Base-by-base conservation (phyloP, 2,888 invertebrate genomes). In the Aquatica leii region DNA sequence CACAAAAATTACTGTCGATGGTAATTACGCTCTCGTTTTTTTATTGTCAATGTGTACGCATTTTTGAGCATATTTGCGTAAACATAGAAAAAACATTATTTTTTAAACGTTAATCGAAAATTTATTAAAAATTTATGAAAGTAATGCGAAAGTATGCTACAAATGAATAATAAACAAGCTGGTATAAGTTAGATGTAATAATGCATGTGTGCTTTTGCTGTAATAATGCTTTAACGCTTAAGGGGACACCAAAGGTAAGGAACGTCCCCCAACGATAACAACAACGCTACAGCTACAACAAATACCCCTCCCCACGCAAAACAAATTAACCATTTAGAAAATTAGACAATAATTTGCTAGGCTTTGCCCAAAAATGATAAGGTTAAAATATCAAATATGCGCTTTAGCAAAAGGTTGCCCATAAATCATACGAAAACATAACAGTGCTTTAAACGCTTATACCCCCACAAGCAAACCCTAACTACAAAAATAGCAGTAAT, bases 251-350 rank as follows among this genome's bases (percentile, higher is more conserved):
- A 61, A 74, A 81, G 80, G 80, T 80, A 80, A 79, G 80, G 49
- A 71, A 63, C 20, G 78, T 80, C 80, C 79, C 76, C 78, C 79
- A 80, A 76, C 80, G 78, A 74, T 77, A 77, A 77, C 77, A 77
- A 69, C 75, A 61, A 61, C 75, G 78, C 78, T 79, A 78, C 74
- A 74, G 76, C 74, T 72, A 73, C 73, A 66, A 71, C 76, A 64
- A 57, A 50, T 17, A 5, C 41, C 43, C 41, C 37, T 64, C 69
- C 50, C 31, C 50, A 21, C 31, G 50, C 50, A 12, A 50, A 14
- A 12, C 50, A 12, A n/a, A 24, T 50, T 50, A 50, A 34, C 31
- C 8, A 24, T 24, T 4, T 24, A 24, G 4, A 24, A 50, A 18
- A 49, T 34, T 50, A 50, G 54, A 9, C 24, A 62, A 49, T 41